Evolutionary conservation across 1,140 invertebrate genomes (phyloP).

Genomic region (Philopotamus ludificatus): DNA sequence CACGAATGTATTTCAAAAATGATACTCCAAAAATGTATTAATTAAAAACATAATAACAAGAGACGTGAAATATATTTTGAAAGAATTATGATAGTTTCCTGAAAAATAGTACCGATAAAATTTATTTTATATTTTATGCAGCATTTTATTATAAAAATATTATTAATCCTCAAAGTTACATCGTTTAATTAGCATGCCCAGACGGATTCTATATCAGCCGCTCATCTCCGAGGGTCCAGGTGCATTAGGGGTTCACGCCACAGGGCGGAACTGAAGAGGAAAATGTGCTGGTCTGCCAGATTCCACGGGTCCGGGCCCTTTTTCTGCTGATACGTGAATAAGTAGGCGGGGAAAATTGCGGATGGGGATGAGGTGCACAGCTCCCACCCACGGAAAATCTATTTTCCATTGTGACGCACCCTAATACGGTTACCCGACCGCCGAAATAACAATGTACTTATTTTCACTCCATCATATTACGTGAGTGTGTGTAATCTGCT

Average conservation of each 20-base stretch:
- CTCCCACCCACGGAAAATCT: constrained; percentile 18
- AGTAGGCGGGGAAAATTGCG: constrained; percentile 19
- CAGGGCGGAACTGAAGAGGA: constrained; percentile 10
- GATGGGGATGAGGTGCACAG: not conserved
- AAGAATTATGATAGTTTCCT: too few species aligned
- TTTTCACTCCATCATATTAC: constrained; percentile 26
- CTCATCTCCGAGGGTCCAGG: not conserved
- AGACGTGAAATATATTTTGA: too few species aligned
- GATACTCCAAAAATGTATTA: too few species aligned
- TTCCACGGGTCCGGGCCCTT: constrained; percentile 18
- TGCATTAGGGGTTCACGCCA: constrained; percentile 16
- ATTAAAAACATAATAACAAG: too few species aligned
- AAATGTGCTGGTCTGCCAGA: constrained; percentile 28
- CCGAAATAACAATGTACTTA: constrained; percentile 28
- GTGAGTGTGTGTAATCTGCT: not conserved
- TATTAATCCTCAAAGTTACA: too few species aligned
- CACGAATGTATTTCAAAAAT: too few species aligned
- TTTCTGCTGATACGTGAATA: constrained; percentile 36
- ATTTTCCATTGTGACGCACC: constrained; percentile 31
- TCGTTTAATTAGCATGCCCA: not conserved
- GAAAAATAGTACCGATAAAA: too few species aligned
- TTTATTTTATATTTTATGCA: too few species aligned
- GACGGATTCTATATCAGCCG: too few species aligned
- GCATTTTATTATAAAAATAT: too few species aligned
- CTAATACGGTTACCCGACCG: constrained; percentile 23